Percentiles rank a stretch among this genome's conserved stretches.
These are phyloP conservation scores for Cygnus olor DNA, from an alignment of 2,797 vertebrate genomes.

Conservation along the genomic window DNA sequence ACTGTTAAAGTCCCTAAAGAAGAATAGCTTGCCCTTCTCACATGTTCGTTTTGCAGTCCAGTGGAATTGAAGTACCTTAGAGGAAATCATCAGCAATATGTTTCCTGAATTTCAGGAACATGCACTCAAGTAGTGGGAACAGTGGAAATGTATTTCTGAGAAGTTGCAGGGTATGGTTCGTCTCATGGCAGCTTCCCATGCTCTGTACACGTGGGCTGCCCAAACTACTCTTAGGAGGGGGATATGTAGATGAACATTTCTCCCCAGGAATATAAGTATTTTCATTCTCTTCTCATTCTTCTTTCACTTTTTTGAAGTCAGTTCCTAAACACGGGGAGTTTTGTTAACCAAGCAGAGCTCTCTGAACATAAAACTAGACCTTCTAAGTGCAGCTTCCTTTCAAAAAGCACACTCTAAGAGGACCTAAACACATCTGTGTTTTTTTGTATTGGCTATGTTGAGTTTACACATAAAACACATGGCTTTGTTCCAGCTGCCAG, in stretches of 20 bases:
- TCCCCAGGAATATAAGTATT: not conserved
- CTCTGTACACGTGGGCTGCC: not conserved
- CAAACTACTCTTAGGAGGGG: not conserved
- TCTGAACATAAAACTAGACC: not conserved
- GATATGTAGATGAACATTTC: not conserved
- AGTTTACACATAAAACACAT: not conserved
- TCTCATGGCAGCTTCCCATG: not conserved
- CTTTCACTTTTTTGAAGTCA: not conserved
- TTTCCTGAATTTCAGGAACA: conserved; percentile 16
- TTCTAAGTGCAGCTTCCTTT: not conserved
- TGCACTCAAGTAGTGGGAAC: fast-evolving
- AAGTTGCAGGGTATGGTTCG: not conserved
- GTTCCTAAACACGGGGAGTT: not conserved
- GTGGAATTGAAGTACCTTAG: not conserved
- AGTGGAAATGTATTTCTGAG: conserved; percentile 17
- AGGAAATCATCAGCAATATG: conserved; percentile 35
- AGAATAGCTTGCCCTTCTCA: not conserved
- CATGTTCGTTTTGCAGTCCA: not conserved
- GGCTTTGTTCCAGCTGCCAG: not conserved
- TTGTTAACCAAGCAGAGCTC: not conserved
- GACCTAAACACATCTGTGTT: not conserved
- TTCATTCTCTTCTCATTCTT: not conserved
- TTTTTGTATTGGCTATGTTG: not conserved
- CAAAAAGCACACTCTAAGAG: not conserved
- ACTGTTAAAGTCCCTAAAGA: not conserved